Evolutionary conservation across 2,113 vertebrate species (phyloP), one percentile per base, ranked within the genome.

Genomic region (Athene cunicularia): DNA sequence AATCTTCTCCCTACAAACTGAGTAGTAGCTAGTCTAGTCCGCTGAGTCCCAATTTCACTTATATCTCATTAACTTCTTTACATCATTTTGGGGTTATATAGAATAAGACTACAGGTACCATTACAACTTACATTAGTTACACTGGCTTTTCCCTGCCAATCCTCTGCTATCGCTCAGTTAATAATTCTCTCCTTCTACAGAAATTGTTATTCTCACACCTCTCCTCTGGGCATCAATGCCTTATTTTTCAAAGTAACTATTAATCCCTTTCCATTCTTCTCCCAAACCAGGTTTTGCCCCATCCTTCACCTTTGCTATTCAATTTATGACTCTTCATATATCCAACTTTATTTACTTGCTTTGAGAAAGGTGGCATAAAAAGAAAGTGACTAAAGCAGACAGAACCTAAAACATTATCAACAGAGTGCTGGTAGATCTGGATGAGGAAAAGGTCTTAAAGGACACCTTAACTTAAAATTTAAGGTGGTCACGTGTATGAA

Each of bases 61-160:
- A 0, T 19, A n/a, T 8, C 49, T 59, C 22, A 39, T 63, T 72
- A 84, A 70, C 9, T 16, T 39, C 39, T 59, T 49, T 33, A 72
- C 7, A 67, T 16, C 8, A 43, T 35, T 56, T 50, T 1, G 3
- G 10, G 5, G 24, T 74, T 45, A 60, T 47, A 71, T 0, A 64
- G 16, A 73, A 4, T 45, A 76, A 80, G 12, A 68, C 21, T n/a
- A 53, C 13, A 55, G 33, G 6, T n/a, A 30, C 7, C 43, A 20
- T 4, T 55, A 35, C 26, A 81, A 56, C 24, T 50, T 55, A 52
- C 0, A 5, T 24, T 41, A 76, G 8, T 22, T 49, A 41, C 12
- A 53, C 20, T 19, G 8, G 7, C 43, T 8, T 3, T 9, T 9
- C 3, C 8, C 20, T 22, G 14, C 5, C 1, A 2, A 15, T 22